Evolutionary conservation across 2,888 invertebrate species (phyloP), one percentile per base, ranked within the genome.

Genomic region (Syrista parreyssii): DNA sequence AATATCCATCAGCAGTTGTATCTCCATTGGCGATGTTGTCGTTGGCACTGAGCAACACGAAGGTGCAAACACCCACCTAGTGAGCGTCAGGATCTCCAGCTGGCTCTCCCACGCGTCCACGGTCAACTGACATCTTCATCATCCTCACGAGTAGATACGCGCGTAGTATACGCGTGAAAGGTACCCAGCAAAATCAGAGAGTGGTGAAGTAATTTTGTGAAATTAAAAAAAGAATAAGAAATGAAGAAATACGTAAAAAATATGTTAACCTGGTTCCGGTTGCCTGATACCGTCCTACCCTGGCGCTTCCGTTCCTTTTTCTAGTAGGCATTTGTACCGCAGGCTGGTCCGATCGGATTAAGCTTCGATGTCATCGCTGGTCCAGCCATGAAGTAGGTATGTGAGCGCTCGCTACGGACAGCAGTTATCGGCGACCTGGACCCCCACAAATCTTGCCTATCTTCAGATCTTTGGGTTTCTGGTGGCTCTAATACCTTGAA

Each of bases 361-460:
- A 85, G 80, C 79, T 83, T 80, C 81, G 82, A 82, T 84, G 85
- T 83, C 84, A 85, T 85, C 84, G 82, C 79, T 80, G 82, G 73
- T 78, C 73, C 76, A 34, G 78, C 80, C 82, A 80, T 81, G 81
- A 82, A 83, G 81, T 82, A 80, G 83, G 81, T 82, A 81, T 76
- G 79, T 23, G 84, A 82, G 84, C 79, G 83, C 79, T 81, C 81
- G 78, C 80, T 55, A 82, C 81, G 81, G 79, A 83, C 82, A 79
- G 81, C 80, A 80, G 89, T 88, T 89, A 89, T 89, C 89, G 84
- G 84, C 84, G 84, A 86, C 86, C 87, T 84, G 84, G 85, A 87
- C 87, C 87, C 84, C 88, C 88, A 89, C 89, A 89, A 89, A 89
- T 89, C 89, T 89, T 82, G 78, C 80, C 86, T 89, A 89, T 89